These are phyloP conservation scores for Drymonia ruficornis DNA, from an alignment of 2,888 invertebrate species.

Conservation along the genomic window DNA sequence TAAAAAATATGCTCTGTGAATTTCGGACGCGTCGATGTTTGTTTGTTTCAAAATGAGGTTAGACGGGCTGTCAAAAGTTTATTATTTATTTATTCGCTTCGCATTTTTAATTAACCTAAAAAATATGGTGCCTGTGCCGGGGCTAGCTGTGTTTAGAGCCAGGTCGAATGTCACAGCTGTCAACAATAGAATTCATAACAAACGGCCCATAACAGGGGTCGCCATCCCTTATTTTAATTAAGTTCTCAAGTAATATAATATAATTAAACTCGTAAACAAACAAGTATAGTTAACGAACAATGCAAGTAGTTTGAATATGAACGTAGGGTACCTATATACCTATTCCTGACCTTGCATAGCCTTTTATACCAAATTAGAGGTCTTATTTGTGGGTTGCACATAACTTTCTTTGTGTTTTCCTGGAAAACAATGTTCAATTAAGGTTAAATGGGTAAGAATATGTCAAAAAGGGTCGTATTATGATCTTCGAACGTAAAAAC, in stretches of 20 bases:
- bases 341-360: constrained; percentile 5
- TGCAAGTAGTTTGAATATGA: constrained; percentile 45
- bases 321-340: constrained; percentile 16
- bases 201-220: constrained; percentile 41
- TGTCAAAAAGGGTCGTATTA: constrained; percentile 22
- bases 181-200: constrained; percentile 46
- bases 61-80: constrained; percentile 34
- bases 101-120: constrained; percentile 38
- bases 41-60: constrained; percentile 28
- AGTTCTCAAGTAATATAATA: constrained; percentile 51
- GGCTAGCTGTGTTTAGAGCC: constrained; percentile 25
- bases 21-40: constrained; percentile 20
- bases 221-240: constrained; percentile 59
- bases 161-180: constrained; percentile 49
- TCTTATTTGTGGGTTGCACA: constrained; percentile 7
- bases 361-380: constrained; percentile 10
- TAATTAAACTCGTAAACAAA: constrained; percentile 57
- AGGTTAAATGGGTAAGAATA: constrained; percentile 24
- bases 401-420: constrained; percentile 24
- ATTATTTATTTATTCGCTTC: constrained; percentile 34
- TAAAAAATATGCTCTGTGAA: not conserved
- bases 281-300: constrained; percentile 39
- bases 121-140: constrained; percentile 19
- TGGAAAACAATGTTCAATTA: constrained; percentile 31
- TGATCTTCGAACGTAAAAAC: constrained; percentile 25